Percentiles rank a stretch among this genome's conserved stretches.
phyloP scores from a whole-genome alignment of 2,888 invertebrate genomes.

The Stenodera caucasica region DNA sequence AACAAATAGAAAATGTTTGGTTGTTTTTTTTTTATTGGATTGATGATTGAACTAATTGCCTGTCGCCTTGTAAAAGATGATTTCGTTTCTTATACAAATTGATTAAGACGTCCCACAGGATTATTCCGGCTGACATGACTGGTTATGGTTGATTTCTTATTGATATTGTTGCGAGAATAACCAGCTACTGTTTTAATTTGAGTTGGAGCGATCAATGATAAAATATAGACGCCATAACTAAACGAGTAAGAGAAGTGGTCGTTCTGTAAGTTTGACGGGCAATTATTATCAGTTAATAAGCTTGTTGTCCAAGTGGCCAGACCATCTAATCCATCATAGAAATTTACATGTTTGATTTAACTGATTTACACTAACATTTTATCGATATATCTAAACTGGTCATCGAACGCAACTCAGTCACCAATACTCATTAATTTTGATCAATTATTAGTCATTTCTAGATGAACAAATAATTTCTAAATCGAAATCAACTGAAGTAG shows the following conservation, averaged over 20 bases:
- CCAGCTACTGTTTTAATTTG: conserved; percentile 31
- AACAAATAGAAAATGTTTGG: not conserved
- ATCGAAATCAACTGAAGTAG: too few relatives aligned
- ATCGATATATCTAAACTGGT: not conserved
- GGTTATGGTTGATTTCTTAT: conserved; percentile 24
- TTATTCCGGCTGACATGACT: conserved; percentile 26
- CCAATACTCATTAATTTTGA: too few relatives aligned
- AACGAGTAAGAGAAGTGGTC: not conserved
- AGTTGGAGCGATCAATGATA: conserved; percentile 21
- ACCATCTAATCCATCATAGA: conserved; percentile 21
- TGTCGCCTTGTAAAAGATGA: conserved; percentile 34
- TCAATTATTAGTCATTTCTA: too few relatives aligned
- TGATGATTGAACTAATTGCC: conserved; percentile 31
- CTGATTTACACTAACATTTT: not conserved
- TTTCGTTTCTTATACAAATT: conserved; percentile 32
- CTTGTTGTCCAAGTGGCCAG: conserved; percentile 13
- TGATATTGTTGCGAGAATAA: conserved; percentile 25
- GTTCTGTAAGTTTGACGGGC: conserved; percentile 1
- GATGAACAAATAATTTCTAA: too few relatives aligned
- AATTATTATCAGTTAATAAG: conserved; percentile 19
- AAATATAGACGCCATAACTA: conserved; percentile 13
- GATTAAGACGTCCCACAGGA: conserved; percentile 32
- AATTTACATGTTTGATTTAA: conserved; percentile 7
- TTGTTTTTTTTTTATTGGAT: conserved; percentile 4
- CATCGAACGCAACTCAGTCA: not conserved